Evolutionary conservation across 2,113 vertebrate species (phyloP), one percentile per base, ranked within the genome.

Genomic region (Ginglymostoma cirratum): DNA sequence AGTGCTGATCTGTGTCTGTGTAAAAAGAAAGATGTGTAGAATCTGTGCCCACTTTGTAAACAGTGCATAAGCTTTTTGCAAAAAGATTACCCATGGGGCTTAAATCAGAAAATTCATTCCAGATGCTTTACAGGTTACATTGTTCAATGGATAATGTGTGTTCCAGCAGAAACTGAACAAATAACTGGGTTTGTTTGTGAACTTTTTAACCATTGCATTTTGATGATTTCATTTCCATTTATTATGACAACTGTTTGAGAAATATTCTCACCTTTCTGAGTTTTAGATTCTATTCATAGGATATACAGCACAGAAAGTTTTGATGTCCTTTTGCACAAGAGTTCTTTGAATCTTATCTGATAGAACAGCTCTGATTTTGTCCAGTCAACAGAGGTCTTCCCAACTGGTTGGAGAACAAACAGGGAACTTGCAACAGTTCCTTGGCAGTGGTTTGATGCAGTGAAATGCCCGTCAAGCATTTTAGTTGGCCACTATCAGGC

Each of bases 161-260:
- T 67, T 93, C 89, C 66, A 61, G 89, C 89, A 93, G 61, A 93
- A 93, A 93, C n/a, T 93, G 61, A 61, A 93, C 34, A 65, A 67
- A 38, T 93, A 67, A 93, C 89, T 67, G 89, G 19, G 61, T 67
- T 93, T 66, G 61, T 66, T 66, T 66, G 89, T 66, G 89, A 93
- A 93, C 61, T 66, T 93, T 93, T 38, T 67, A 93, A 93, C 89
- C 5, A 66, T 93, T 65, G 52, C 89, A 93, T 67, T 93, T 93
- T 66, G 89, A 38, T 93, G 34, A 93, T 93, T 93, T 66, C 66
- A 93, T 93, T 93, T 93, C 89, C 89, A 93, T 42, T 66, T n/a
- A 93, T n/a, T 19, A 42, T 66, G 89, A 34, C 89, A 67, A 93
- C 15, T 93, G 89, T 93, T 23, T 30, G 34, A 80, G 34, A 90